These are phyloP conservation scores for Cryptophagus acutangulus DNA, from an alignment of 2,888 invertebrate species.

Conservation along the genomic window DNA sequence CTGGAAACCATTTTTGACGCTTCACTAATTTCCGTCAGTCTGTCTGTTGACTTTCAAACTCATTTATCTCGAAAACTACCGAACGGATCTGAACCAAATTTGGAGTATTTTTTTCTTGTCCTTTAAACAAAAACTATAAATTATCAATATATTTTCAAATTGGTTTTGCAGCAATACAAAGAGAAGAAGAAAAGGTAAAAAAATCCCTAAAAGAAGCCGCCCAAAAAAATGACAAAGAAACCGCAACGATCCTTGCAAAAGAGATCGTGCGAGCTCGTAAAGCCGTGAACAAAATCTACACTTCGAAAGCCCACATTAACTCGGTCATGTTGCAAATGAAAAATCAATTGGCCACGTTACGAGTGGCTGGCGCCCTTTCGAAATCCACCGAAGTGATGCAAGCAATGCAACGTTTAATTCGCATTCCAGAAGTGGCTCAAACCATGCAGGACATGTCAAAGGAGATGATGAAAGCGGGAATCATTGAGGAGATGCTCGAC, in stretches of 20 bases:
- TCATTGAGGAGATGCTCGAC: constrained; percentile 98
- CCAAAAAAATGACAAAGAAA: constrained; percentile 88
- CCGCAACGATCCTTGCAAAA: constrained; percentile 89
- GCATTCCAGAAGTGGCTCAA: constrained; percentile 87
- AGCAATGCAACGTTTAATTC: constrained; percentile 88
- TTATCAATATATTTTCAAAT: constrained; percentile 15
- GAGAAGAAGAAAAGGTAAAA: constrained; percentile 97
- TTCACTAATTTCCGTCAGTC: no score
- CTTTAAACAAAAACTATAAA: constrained; percentile 5
- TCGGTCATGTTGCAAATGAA: constrained; percentile 97
- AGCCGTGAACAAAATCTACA: constrained; percentile 85
- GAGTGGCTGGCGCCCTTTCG: constrained; percentile 87
- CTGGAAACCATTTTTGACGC: no score
- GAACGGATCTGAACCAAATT: no score
- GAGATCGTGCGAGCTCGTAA: constrained; percentile 85
- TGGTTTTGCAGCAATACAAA: constrained; percentile 71
- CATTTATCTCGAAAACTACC: no score
- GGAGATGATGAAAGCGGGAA: constrained; percentile 99
- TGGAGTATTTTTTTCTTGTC: no score
- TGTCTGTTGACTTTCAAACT: no score
- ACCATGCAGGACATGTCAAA: constrained; percentile 97
- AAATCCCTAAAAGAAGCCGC: constrained; percentile 91
- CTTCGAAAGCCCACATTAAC: constrained; percentile 95
- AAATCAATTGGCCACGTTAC: constrained; percentile 91
- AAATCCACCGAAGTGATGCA: constrained; percentile 99